Evolutionary conservation across 2,113 vertebrate species (phyloP).

Genomic region (Caranx ignobilis): DNA sequence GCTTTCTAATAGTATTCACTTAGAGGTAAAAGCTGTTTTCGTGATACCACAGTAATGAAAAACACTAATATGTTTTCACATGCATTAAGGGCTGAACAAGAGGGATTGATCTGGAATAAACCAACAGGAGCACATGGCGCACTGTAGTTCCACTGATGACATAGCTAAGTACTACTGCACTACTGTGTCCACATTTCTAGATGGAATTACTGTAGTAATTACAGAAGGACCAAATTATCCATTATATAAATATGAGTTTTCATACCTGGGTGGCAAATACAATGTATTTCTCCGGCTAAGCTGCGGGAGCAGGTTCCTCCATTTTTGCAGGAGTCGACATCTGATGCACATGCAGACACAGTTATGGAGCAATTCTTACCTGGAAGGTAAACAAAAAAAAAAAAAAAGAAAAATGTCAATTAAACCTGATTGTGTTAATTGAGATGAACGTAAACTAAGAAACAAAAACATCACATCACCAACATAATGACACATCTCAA

Average conservation of each 20-base stretch:
- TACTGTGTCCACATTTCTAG: neutral
- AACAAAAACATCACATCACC: neutral
- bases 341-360: constrained; percentile 78
- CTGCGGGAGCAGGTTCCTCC: constrained; percentile 76
- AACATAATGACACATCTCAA: constrained; percentile 18
- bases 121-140: constrained; percentile 10
- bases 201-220: neutral
- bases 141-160: constrained; percentile 6
- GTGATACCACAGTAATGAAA: constrained; percentile 44
- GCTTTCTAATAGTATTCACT: constrained; percentile 41
- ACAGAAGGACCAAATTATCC: neutral
- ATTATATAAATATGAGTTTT: neutral
- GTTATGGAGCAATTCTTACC: constrained; percentile 85
- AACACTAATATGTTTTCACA: constrained; percentile 38
- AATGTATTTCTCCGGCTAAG: constrained; percentile 71
- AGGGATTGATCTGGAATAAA: constrained; percentile 25
- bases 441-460: constrained; percentile 14
- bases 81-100: constrained; percentile 15
- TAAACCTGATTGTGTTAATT: neutral
- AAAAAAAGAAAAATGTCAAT: constrained; percentile 3
- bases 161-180: neutral
- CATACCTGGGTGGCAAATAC: constrained; percentile 81
- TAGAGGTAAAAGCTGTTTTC: constrained; percentile 17
- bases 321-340: constrained; percentile 81
- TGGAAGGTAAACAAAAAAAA: constrained; percentile 73